phyloP scores from a whole-genome alignment of 2,797 vertebrate species.

The Chelonia mydas region DNA sequence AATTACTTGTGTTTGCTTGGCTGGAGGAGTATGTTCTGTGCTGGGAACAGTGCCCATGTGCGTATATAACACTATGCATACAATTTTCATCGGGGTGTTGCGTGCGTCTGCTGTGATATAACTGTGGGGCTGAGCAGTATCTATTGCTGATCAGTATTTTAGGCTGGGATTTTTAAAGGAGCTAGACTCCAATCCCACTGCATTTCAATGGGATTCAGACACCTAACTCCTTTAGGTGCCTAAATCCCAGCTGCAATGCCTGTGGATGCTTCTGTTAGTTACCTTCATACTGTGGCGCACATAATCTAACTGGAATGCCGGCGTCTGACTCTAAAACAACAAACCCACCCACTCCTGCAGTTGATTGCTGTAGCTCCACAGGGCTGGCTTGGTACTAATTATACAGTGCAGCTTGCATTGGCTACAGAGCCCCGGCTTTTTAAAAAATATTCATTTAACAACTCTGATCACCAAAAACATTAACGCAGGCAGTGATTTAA shows the following conservation, averaged over 20 bases:
- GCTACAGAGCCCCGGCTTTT: not conserved
- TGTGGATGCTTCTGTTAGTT: not conserved
- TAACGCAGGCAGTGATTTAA: not conserved
- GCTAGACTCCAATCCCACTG: not conserved
- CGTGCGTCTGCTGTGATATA: not conserved
- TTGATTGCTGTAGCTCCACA: not conserved
- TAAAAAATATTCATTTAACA: accelerated
- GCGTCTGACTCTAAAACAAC: not conserved
- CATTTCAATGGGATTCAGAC: not conserved
- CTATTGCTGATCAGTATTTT: not conserved
- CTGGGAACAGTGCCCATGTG: not conserved
- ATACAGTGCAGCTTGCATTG: not conserved
- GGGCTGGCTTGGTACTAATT: conserved; percentile 3
- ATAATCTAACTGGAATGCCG: not conserved
- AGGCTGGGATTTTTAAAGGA: not conserved
- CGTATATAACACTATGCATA: not conserved
- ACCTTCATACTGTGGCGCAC: not conserved
- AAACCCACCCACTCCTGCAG: not conserved
- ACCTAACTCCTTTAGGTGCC: not conserved
- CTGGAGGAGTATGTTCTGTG: not conserved
- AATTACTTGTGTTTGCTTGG: not conserved
- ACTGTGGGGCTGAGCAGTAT: not conserved
- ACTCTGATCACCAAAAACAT: not conserved
- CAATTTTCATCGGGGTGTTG: not conserved
- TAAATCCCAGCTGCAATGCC: not conserved